These are phyloP conservation scores for Pheosia tremula DNA, from an alignment of 2,888 invertebrate genomes.

Conservation along the genomic window DNA sequence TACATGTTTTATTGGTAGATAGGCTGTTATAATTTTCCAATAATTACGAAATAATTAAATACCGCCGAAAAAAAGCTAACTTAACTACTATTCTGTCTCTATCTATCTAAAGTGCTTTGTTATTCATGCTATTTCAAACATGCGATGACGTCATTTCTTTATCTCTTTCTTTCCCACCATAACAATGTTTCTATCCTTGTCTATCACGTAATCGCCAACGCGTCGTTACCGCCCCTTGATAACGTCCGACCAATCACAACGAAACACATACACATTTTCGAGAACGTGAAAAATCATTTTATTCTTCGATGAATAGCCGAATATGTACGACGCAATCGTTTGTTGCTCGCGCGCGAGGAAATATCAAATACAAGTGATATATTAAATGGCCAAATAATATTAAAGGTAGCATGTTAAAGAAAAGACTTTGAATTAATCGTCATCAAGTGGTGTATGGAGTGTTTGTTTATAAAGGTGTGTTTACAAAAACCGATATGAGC, in stretches of 20 bases:
- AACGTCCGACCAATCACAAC: conserved; percentile 58
- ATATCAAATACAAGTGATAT: conserved; percentile 60
- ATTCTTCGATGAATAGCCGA: conserved; percentile 61
- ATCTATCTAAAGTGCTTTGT: background rate
- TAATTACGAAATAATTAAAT: background rate
- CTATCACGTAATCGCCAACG: conserved; percentile 35
- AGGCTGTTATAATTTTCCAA: background rate
- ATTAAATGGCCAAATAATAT: conserved; percentile 49
- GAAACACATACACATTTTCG: conserved; percentile 69
- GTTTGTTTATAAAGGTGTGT: conserved; percentile 50
- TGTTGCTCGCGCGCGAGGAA: conserved; percentile 56
- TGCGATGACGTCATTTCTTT: conserved; percentile 16
- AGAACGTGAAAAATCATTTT: conserved; percentile 52
- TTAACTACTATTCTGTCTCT: background rate
- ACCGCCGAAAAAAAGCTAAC: background rate
- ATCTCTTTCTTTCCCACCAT: conserved; percentile 25
- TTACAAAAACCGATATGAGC: conserved; percentile 66
- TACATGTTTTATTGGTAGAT: no score
- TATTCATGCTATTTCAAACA: background rate
- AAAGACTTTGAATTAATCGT: conserved; percentile 46
- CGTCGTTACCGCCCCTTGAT: conserved; percentile 48
- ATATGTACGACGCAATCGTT: conserved; percentile 72
- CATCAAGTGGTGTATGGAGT: conserved; percentile 52
- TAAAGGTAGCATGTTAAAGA: conserved; percentile 61
- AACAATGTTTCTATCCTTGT: conserved; percentile 28